Base-by-base conservation (phyloP, 2,888 invertebrate genomes). In the Folsomia candida region DNA sequence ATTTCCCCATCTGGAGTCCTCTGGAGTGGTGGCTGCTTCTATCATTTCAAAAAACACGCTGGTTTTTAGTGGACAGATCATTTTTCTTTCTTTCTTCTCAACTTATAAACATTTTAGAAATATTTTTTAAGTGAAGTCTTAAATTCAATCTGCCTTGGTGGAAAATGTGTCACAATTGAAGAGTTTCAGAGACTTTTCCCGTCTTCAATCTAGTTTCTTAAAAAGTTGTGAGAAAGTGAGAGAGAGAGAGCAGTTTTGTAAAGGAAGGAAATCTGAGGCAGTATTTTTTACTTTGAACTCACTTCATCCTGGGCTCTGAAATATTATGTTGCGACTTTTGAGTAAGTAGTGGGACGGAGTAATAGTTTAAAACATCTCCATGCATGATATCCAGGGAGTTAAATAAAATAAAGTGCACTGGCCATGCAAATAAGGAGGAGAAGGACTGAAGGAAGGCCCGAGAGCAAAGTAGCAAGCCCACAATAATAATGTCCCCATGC, bases 91-190 rank as follows among this genome's bases (percentile, higher is more conserved):
- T 54, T 22, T 54, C 22, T 54, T 6, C 22, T 20, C 20, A 22
- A 47, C 37, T 64, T 64, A 64, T 54, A 64, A 64, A 64, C 63
- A 64, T 64, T 61, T 61, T 60, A 4, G 25, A 60, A 27, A 60
- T 54, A 54, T 54, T 54, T 54, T 14, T 14, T 14, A n/a, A n/a
- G n/a, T n/a, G n/a, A n/a, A n/a, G n/a, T n/a, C n/a, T n/a, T n/a
- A n/a, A n/a, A n/a, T n/a, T n/a, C n/a, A n/a, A n/a, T n/a, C n/a
- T n/a, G n/a, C n/a, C n/a, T n/a, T n/a, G n/a, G n/a, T n/a, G n/a
- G n/a, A n/a, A n/a, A n/a, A n/a, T n/a, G n/a, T n/a, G n/a, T n/a
- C n/a, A n/a, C n/a, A n/a, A n/a, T n/a, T n/a, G n/a, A n/a, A n/a
- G n/a, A n/a, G n/a, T n/a, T n/a, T n/a, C n/a, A n/a, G n/a, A n/a